These are phyloP conservation scores for Trypoxylus dichotomus DNA, from an alignment of 1,140 invertebrate genomes.

Conservation along the genomic window DNA sequence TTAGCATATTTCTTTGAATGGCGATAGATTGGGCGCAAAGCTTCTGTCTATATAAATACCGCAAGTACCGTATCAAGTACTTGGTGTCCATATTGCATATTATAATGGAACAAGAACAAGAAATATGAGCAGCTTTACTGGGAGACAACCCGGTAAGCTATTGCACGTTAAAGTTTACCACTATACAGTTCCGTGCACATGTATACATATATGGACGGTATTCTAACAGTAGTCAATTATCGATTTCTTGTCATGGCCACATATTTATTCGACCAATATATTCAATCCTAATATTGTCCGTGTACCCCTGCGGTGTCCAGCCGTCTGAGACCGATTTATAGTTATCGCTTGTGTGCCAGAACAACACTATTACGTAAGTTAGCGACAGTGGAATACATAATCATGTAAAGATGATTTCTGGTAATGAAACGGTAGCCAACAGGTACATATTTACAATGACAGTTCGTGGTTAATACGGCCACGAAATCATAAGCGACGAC, in stretches of 20 bases:
- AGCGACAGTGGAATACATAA: background rate
- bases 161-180: too few relatives aligned
- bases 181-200: background rate
- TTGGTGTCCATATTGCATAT: too few relatives aligned
- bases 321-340: constrained; percentile 8
- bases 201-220: background rate
- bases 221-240: background rate
- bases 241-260: constrained; percentile 13
- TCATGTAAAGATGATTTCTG: background rate
- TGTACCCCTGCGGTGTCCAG: constrained; percentile 9
- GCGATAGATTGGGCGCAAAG: too few relatives aligned
- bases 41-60: too few relatives aligned
- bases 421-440: background rate
- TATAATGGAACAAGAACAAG: too few relatives aligned
- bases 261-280: constrained; percentile 13
- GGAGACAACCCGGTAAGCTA: too few relatives aligned
- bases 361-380: background rate
- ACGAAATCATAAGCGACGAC: too few relatives aligned
- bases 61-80: too few relatives aligned
- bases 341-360: background rate
- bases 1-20: too few relatives aligned
- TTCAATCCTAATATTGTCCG: constrained; percentile 13
- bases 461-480: background rate
- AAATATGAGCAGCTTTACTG: too few relatives aligned
- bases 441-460: background rate